A percentile compares a stretch with the other conserved stretches of the same genome.
These are phyloP conservation scores for Gandaritis pyraliata DNA, from an alignment of 2,888 invertebrate species.

Conservation along the genomic window DNA sequence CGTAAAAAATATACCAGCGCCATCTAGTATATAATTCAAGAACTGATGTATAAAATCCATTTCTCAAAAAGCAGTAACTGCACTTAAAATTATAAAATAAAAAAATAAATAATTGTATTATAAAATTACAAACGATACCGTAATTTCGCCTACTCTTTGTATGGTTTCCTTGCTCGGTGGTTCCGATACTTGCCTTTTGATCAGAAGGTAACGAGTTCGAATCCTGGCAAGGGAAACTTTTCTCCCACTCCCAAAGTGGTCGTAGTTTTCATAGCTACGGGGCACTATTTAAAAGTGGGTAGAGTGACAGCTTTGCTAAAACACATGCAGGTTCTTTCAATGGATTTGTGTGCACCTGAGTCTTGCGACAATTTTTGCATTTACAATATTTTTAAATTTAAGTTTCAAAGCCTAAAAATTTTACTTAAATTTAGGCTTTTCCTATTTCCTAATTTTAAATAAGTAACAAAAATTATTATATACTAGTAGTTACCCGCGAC, in stretches of 20 bases:
- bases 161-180: constrained; percentile 19
- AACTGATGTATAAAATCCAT: neutral
- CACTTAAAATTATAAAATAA: no score
- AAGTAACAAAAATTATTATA: no score
- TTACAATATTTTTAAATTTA: constrained; percentile 13
- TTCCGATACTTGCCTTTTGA: constrained; percentile 7
- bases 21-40: neutral
- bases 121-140: neutral
- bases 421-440: neutral
- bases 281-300: constrained; percentile 61
- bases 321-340: constrained; percentile 65
- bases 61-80: neutral
- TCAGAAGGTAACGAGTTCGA: constrained; percentile 30
- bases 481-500: no score
- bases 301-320: constrained; percentile 66
- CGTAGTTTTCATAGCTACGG: constrained; percentile 49
- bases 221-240: constrained; percentile 11
- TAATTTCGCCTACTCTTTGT: neutral
- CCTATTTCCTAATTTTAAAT: no score
- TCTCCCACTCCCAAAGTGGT: constrained; percentile 65
- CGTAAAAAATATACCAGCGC: no score
- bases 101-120: neutral
- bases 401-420: neutral
- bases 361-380: constrained; percentile 55
- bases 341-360: constrained; percentile 72